Evolutionary conservation across 2,888 invertebrate species (phyloP), one percentile per base, ranked within the genome.

Genomic region (Ochlodes sylvanus): DNA sequence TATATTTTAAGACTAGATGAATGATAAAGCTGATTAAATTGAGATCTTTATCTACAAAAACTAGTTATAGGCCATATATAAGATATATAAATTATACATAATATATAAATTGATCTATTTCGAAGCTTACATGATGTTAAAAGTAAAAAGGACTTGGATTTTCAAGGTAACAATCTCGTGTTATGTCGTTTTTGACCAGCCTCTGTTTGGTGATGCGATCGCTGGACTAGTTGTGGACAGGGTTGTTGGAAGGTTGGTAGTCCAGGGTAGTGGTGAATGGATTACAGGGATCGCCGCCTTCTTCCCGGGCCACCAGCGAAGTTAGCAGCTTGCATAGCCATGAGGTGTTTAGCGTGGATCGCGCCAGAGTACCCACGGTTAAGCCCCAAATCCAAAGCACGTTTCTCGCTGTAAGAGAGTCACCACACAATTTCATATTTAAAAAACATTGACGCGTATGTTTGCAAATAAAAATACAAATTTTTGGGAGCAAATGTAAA

Each of bases 261-360:
- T 61, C 67, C 67, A 67, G 55, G 41, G 47, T 34, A 38, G n/a
- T 7, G 38, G 14, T 64, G 17, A 7, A 38, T 9, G 19, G 42
- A 60, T 67, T 67, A 67, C 34, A 67, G 67, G 10, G 67, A 54
- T 67, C 98, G 96, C 83, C 98, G 96, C 95, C 96, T 97, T 89
- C 98, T 95, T 76, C 98, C 98, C 0, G 98, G 98, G 10, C 98
- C 98, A 2, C 96, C 97, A 21, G 98, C 97, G 91, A 95, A 97
- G 90, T 97, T 97, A 75, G 98, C 98, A 0, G 97, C 97, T 52
- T 97, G 97, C 63, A 98, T 88, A 4, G 98, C 98, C 96, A 98
- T 97, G 80, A 98, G 95, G 85, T 98, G 98, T 89, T 98, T 98
- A 79, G 98, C 98, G 71, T 98, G 97, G 79, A 98, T 96, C 34